Percentiles rank a stretch among this genome's conserved stretches.
Conservation (phyloP, 1,140 invertebrate species). For the Tachypleus tridentatus region DNA sequence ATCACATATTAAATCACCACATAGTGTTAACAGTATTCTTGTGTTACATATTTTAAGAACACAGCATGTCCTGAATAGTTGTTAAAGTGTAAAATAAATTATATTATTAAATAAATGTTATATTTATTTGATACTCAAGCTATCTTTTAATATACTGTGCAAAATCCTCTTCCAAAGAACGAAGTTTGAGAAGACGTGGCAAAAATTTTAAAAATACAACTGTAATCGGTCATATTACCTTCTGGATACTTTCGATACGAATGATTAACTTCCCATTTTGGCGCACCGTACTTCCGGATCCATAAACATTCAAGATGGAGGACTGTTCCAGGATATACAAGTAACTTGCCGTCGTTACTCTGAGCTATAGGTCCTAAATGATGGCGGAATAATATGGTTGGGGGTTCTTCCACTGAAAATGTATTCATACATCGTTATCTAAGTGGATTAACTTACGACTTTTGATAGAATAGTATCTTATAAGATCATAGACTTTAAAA, state of each 20-base stretch:
- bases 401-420: conserved; percentile 61
- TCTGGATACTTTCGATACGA: conserved; percentile 53
- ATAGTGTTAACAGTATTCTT: too few relatives aligned
- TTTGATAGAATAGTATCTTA: conserved; percentile 16
- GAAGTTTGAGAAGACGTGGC: neutral
- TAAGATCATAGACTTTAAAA: too few relatives aligned
- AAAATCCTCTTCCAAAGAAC: too few relatives aligned
- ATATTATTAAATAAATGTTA: too few relatives aligned
- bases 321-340: conserved; percentile 70
- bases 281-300: conserved; percentile 66
- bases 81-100: too few relatives aligned
- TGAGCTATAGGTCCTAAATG: conserved; percentile 68
- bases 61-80: too few relatives aligned
- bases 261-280: conserved; percentile 66
- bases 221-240: conserved; percentile 27
- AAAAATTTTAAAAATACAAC: too few relatives aligned
- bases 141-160: too few relatives aligned
- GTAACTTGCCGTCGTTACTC: conserved; percentile 66
- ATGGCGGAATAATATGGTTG: conserved; percentile 68
- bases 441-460: neutral
- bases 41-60: too few relatives aligned
- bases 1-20: too few relatives aligned
- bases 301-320: conserved; percentile 76
- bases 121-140: too few relatives aligned
- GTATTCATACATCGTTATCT: conserved; percentile 11